Percentiles rank a stretch among this genome's conserved stretches.
Conservation (phyloP, 2,888 invertebrate genomes). For the Halictus ligatus region DNA sequence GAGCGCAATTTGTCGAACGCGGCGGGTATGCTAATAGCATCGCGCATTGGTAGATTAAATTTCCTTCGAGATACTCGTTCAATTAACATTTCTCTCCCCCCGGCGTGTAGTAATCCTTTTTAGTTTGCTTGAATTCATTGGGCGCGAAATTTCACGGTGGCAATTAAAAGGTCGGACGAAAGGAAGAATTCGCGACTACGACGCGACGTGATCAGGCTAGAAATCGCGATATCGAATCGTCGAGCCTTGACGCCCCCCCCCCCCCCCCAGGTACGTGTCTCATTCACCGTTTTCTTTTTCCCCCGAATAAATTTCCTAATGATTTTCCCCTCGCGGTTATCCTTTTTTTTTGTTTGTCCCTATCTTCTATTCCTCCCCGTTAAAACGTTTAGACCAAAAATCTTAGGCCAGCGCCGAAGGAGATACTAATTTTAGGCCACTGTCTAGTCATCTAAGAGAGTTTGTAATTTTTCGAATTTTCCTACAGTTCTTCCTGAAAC, state of each 20-base stretch:
- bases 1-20: slow-evolving; percentile 17
- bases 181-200: neutral
- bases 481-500: neutral
- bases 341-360: neutral
- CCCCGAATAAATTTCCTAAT: slow-evolving; percentile 22
- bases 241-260: slow-evolving; percentile 11
- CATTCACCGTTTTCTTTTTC: slow-evolving; percentile 2
- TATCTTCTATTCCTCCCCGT: slow-evolving; percentile 34
- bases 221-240: slow-evolving; percentile 30
- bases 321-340: neutral
- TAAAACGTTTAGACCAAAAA: slow-evolving; percentile 68
- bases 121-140: neutral
- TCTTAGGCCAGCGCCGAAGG: slow-evolving; percentile 71
- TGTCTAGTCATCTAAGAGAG: slow-evolving; percentile 57
- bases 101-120: slow-evolving; percentile 27
- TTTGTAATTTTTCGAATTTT: slow-evolving; percentile 53
- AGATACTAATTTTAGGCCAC: slow-evolving; percentile 70
- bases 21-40: slow-evolving; percentile 25
- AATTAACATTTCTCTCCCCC: slow-evolving; percentile 17
- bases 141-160: slow-evolving; percentile 6
- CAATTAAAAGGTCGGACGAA: slow-evolving; percentile 35
- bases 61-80: slow-evolving; percentile 33
- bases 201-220: neutral
- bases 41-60: slow-evolving; percentile 55
- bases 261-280: slow-evolving; percentile 34